Evolutionary conservation across 2,797 vertebrate genomes (phyloP), one percentile per base, ranked within the genome.

Genomic region (Centropyge bicolor): DNA sequence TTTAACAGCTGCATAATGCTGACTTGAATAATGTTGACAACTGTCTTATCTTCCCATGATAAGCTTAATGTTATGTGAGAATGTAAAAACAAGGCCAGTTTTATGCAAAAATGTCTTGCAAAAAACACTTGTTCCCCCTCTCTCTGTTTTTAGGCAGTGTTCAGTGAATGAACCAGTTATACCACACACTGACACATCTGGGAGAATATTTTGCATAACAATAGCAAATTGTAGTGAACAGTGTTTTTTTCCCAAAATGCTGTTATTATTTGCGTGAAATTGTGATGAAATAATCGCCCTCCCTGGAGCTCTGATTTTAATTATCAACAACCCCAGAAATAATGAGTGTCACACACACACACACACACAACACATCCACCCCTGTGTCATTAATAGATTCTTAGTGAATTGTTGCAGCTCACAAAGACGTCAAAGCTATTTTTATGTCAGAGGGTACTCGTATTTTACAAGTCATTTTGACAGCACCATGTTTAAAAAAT

Each of bases 231-330:
- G 43, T 27, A 36, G 8, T 20, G 45, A 83, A 35, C 11, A 45
- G 24, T 41, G 19, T 66, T 49, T 59, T 52, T 66, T 73, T 20
- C 12, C 9, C 12, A 69, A 72, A 80, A 78, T 70, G 8, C 45
- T 62, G 45, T 52, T 86, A 79, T 80, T 68, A 69, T 83, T 80
- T 46, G 40, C 52, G 31, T 78, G 68, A 76, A 80, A 74, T 52
- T 73, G 62, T 83, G 70, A 83, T 67, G 62, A 83, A 83, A 83
- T 80, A 82, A 86, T 82, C 52, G 55, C 38, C 17, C 22, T 85
- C 60, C 81, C 74, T 16, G 40, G 52, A 60, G 82, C 68, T 70
- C 46, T 70, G 76, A 80, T 70, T 74, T 57, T 67, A 76, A 72
- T 86, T 68, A 72, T 83, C 74, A 74, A 49, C 86, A 78, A 22